Conservation (phyloP, 2,888 invertebrate genomes). For the Tenthredo livida region DNA sequence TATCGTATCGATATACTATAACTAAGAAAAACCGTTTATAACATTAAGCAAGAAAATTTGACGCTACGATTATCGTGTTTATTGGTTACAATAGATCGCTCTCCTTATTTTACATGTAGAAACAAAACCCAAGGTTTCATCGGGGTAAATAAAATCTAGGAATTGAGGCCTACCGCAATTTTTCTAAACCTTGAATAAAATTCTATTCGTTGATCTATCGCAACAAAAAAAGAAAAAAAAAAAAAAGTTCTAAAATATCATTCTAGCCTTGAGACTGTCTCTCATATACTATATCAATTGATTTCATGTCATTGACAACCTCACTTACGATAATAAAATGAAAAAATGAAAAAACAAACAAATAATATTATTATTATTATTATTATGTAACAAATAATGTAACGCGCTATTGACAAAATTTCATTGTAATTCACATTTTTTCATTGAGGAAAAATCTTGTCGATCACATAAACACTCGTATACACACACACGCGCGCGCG, state of each 20-base stretch:
- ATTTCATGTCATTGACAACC: conserved; percentile 4
- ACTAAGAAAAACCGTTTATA: neutral
- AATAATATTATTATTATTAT: neutral
- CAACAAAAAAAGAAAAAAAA: no score
- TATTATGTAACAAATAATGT: neutral
- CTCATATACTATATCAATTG: neutral
- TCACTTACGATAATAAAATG: neutral
- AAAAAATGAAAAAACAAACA: neutral
- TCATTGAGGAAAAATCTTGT: neutral
- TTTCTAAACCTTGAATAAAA: neutral
- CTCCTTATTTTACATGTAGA: neutral
- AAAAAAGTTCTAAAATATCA: neutral
- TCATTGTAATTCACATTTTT: neutral
- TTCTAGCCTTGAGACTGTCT: neutral
- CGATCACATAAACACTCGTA: neutral
- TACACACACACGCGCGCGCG: neutral
- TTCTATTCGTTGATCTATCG: neutral
- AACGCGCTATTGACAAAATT: neutral
- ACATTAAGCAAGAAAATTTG: neutral
- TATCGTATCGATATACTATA: neutral
- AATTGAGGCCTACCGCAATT: neutral
- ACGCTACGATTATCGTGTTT: neutral
- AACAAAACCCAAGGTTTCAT: neutral
- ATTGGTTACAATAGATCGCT: conserved; percentile 24
- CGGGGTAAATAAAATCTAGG: neutral